Percentiles rank a stretch among this genome's conserved stretches.
Conservation (phyloP, 2,797 vertebrate genomes). For the Melanotaenia nigrans region DNA sequence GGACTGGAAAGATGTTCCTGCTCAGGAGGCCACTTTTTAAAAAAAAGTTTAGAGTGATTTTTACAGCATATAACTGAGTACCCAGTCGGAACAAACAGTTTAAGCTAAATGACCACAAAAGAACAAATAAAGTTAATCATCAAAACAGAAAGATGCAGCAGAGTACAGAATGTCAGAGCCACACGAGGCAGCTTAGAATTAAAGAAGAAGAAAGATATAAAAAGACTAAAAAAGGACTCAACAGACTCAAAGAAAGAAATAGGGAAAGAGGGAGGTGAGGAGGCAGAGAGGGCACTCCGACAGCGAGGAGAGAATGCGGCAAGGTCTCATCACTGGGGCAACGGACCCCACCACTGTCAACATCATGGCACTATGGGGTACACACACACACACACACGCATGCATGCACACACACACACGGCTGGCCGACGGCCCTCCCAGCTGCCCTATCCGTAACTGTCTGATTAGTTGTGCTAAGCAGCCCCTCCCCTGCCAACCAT, state of each 20-base stretch:
- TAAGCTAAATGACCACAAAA: conserved; percentile 23
- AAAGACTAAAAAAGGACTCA: conserved; percentile 42
- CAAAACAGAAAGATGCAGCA: conserved; percentile 16
- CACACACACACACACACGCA: conserved; percentile 48
- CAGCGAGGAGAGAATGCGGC: conserved; percentile 83
- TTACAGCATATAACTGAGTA: not conserved
- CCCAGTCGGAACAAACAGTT: not conserved
- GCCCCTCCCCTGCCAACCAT: conserved; percentile 94
- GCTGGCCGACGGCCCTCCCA: conserved; percentile 98
- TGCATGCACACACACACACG: conserved; percentile 67
- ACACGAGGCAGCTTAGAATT: conserved; percentile 40
- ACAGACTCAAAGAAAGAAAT: conserved; percentile 51
- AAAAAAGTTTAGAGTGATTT: not conserved
- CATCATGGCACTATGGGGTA: conserved; percentile 89
- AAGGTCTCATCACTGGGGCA: conserved; percentile 92
- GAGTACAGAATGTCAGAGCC: conserved; percentile 25
- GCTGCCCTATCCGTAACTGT: conserved; percentile 99
- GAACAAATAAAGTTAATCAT: conserved; percentile 7
- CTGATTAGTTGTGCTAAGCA: conserved; percentile 99
- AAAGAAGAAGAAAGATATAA: conserved; percentile 49
- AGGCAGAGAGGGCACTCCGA: conserved; percentile 78
- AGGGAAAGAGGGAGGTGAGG: conserved; percentile 66
- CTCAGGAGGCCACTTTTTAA: not conserved
- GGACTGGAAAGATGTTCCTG: conserved; percentile 3
- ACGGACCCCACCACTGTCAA: conserved; percentile 96